Evolutionary conservation across 2,113 vertebrate species (phyloP).

Genomic region (Mormoops blainvillei): DNA sequence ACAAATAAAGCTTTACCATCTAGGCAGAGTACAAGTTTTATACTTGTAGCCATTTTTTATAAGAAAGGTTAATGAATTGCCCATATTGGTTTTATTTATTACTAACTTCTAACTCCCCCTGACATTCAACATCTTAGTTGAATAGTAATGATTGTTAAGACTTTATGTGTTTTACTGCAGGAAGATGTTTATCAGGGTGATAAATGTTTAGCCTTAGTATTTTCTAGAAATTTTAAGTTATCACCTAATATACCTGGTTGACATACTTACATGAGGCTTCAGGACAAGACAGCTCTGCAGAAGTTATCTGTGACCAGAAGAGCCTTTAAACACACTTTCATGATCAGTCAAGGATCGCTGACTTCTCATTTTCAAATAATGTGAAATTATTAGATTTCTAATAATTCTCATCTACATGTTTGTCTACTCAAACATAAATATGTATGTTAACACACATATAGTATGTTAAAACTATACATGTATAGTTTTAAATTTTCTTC

Average conservation of each 20-base stretch:
- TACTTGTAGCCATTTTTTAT: background rate
- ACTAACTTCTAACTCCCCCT: background rate
- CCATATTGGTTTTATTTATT: background rate
- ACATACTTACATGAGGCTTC: background rate
- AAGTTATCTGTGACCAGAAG: background rate
- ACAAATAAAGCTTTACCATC: background rate
- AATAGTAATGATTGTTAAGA: background rate
- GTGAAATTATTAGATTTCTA: background rate
- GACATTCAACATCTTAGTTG: background rate
- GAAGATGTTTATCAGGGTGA: background rate
- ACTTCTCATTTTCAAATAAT: background rate
- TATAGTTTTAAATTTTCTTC: background rate
- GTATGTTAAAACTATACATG: background rate
- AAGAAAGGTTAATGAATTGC: background rate
- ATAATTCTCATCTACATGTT: background rate
- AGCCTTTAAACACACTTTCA: background rate
- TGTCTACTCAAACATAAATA: background rate
- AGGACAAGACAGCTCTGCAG: background rate
- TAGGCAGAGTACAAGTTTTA: background rate
- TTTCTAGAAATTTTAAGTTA: constrained; percentile 13
- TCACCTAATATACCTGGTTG: background rate
- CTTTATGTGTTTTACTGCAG: background rate
- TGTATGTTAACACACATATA: background rate
- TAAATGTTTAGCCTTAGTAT: background rate
- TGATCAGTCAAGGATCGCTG: background rate